Conservation (phyloP, 2,797 vertebrate genomes). For the Tiaroga cobitis region DNA sequence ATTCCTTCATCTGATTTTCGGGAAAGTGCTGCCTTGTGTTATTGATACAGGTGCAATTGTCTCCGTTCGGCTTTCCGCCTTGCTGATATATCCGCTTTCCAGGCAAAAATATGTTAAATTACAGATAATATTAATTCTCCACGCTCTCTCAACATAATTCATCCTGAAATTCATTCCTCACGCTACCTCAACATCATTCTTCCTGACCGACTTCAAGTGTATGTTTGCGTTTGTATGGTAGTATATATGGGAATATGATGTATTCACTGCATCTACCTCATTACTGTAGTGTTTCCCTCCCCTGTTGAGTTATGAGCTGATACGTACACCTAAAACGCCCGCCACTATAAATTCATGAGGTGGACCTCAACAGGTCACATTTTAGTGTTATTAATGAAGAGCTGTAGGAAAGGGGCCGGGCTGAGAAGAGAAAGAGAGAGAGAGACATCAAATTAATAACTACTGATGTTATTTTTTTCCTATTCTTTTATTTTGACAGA, state of each 20-base stretch:
- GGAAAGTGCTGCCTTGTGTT: background rate
- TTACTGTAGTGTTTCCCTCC: slow-evolving; percentile 30
- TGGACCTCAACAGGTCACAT: slow-evolving; percentile 58
- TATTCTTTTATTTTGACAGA: slow-evolving; percentile 65
- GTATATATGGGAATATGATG: slow-evolving; percentile 20
- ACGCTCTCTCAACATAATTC: slow-evolving; percentile 34
- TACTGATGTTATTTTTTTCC: slow-evolving; percentile 52
- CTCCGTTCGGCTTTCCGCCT: background rate
- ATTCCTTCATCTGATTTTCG: slow-evolving; percentile 35
- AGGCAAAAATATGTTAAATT: slow-evolving; percentile 16
- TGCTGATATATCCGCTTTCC: background rate
- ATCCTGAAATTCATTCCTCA: slow-evolving; percentile 33
- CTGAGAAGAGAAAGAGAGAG: slow-evolving; percentile 33
- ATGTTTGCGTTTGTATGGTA: slow-evolving; percentile 14
- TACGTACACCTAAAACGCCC: slow-evolving; percentile 57
- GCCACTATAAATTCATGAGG: slow-evolving; percentile 63
- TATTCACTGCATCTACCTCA: slow-evolving; percentile 40
- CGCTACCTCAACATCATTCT: slow-evolving; percentile 39
- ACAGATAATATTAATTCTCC: slow-evolving; percentile 19
- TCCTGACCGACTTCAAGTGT: slow-evolving; percentile 37
- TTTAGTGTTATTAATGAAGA: slow-evolving; percentile 69
- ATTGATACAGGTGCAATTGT: slow-evolving; percentile 49
- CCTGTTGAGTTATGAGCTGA: slow-evolving; percentile 67
- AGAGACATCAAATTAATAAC: slow-evolving; percentile 71
- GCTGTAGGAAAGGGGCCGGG: slow-evolving; percentile 52